Conservation (phyloP, 2,888 invertebrate genomes). For the Lutraria lutraria region DNA sequence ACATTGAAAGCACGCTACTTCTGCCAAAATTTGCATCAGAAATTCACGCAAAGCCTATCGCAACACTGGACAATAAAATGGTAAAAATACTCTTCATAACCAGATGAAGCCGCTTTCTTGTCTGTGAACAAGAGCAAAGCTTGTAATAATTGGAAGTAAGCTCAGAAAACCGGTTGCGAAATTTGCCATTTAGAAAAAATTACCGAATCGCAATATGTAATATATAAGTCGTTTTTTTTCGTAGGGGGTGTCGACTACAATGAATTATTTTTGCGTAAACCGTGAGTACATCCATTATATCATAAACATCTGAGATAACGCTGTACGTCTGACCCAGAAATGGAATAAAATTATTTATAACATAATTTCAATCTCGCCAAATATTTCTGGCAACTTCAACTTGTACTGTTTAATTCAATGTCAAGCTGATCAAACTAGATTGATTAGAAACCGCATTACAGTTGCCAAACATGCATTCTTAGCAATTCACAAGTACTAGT, state of each 20-base stretch:
- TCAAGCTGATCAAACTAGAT: neutral
- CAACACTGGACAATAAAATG: neutral
- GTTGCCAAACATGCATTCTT: slow-evolving; percentile 7
- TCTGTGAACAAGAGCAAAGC: too few species aligned
- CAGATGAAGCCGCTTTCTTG: neutral
- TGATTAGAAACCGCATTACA: neutral
- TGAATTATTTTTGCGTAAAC: too few species aligned
- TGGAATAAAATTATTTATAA: too few species aligned
- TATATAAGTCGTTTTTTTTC: too few species aligned
- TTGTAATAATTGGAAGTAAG: too few species aligned
- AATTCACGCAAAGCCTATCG: neutral
- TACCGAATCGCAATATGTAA: too few species aligned
- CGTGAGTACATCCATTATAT: too few species aligned
- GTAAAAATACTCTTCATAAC: neutral
- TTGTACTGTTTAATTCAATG: neutral
- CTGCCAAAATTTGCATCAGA: neutral
- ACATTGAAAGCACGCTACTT: neutral
- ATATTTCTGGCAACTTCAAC: neutral
- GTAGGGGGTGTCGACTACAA: too few species aligned
- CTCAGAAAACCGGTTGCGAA: too few species aligned
- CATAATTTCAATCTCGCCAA: neutral
- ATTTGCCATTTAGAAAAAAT: too few species aligned
- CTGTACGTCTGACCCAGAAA: too few species aligned
- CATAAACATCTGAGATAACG: too few species aligned
- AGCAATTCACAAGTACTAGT: neutral